These are phyloP conservation scores for Lerema accius DNA, from an alignment of 1,140 invertebrate genomes.

Conservation along the genomic window DNA sequence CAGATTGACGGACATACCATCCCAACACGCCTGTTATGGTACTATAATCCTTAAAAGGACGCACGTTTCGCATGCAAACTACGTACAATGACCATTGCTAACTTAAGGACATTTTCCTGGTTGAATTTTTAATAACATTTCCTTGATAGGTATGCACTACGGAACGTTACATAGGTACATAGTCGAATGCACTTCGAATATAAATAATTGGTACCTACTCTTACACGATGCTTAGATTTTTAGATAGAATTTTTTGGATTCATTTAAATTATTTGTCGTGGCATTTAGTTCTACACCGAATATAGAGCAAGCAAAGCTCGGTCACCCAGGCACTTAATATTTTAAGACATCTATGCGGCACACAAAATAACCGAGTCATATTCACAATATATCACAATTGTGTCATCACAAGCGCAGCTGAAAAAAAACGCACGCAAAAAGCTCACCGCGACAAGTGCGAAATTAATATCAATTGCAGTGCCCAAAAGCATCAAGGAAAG, in stretches of 20 bases:
- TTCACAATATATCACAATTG: background rate
- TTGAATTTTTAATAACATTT: constrained; percentile 43
- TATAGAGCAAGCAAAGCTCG: too few species aligned
- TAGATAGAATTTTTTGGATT: too few species aligned
- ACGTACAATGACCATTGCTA: constrained; percentile 50
- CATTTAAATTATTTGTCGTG: too few species aligned
- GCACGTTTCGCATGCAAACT: constrained; percentile 56
- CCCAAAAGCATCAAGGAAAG: constrained; percentile 11
- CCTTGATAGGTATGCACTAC: constrained; percentile 26
- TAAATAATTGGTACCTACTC: too few species aligned
- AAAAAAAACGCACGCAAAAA: background rate
- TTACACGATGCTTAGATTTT: too few species aligned
- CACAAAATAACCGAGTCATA: too few species aligned
- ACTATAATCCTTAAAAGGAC: constrained; percentile 53
- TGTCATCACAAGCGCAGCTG: background rate
- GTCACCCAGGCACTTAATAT: too few species aligned
- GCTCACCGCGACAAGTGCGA: background rate
- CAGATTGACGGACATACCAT: constrained; percentile 20
- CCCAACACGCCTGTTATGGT: constrained; percentile 37
- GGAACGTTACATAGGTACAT: constrained; percentile 12
- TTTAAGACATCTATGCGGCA: too few species aligned
- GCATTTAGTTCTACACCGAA: too few species aligned
- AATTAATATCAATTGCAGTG: constrained; percentile 4
- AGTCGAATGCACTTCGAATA: constrained; percentile 34
- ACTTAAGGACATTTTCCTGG: constrained; percentile 51